Conservation (phyloP, 2,888 invertebrate genomes). For the Sycophila texana region DNA sequence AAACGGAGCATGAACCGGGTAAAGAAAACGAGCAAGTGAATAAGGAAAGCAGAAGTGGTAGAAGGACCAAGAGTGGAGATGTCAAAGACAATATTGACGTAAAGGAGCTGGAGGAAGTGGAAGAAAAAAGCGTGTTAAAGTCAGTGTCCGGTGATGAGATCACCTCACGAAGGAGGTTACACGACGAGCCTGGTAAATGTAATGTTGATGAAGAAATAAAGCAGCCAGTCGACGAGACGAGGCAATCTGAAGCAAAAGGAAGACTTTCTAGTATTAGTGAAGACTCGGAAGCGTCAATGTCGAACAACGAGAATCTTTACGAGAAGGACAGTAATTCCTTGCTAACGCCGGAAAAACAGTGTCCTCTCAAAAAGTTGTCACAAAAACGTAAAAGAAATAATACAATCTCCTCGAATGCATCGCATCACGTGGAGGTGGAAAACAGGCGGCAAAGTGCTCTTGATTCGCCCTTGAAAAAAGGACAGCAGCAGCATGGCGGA, state of each 20-base stretch:
- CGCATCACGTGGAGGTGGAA: slow-evolving; percentile 43
- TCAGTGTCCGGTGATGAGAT: slow-evolving; percentile 34
- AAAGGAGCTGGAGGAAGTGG: slow-evolving; percentile 67
- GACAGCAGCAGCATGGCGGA: slow-evolving; percentile 14
- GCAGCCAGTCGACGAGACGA: slow-evolving; percentile 17
- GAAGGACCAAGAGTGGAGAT: slow-evolving; percentile 38
- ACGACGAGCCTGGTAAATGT: slow-evolving; percentile 9
- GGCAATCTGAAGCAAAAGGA: slow-evolving; percentile 22
- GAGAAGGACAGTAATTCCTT: slow-evolving; percentile 41
- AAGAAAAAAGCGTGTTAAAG: slow-evolving; percentile 44
- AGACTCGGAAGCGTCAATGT: slow-evolving; percentile 51
- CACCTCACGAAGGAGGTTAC: slow-evolving; percentile 30
- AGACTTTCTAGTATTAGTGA: slow-evolving; percentile 45
- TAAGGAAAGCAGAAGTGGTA: not conserved
- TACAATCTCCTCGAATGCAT: slow-evolving; percentile 50
- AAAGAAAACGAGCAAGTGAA: slow-evolving; percentile 55
- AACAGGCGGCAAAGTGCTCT: slow-evolving; percentile 21
- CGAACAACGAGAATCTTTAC: slow-evolving; percentile 52
- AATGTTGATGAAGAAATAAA: slow-evolving; percentile 29
- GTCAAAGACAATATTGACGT: slow-evolving; percentile 43
- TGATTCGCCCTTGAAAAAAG: slow-evolving; percentile 35
- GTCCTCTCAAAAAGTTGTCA: slow-evolving; percentile 31
- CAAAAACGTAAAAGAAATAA: slow-evolving; percentile 61
- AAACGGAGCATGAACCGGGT: slow-evolving; percentile 72
- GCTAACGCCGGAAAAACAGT: slow-evolving; percentile 17